Evolutionary conservation across 2,888 invertebrate species (phyloP), one percentile per base, ranked within the genome.

Genomic region (Hetaerina titia): DNA sequence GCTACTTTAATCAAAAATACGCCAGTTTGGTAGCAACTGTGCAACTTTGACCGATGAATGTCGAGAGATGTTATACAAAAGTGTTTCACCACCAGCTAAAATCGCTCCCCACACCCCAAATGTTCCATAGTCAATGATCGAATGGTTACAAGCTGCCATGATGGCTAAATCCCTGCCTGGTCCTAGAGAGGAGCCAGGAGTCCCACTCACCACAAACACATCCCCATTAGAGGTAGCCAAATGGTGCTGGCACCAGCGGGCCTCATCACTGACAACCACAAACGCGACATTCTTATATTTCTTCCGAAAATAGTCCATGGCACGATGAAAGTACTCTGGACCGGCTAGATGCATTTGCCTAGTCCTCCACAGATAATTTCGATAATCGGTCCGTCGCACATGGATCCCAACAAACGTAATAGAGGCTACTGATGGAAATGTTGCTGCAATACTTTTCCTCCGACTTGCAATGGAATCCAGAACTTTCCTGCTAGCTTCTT

Each of bases 371-470:
- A 97, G 96, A 96, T 97, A 97, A 95, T 97, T 97, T 64, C 97
- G 96, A 96, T 97, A 97, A 96, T 97, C 97, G 2, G 97, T 97
- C 95, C 97, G 96, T 92, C 97, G 96, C 13, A 97, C 97, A 95
- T 97, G 97, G 87, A 97, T 96, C 92, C 97, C 97, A 25, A 97
- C 97, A 95, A 97, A 97, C 22, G 96, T 96, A 88, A 96, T 96
- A 87, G 96, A 96, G 17, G 96, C 95, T 96, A 96, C 88, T 96
- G 96, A 88, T 96, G 95, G 8, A 96, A 96, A 63, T 96, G 96
- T 95, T 63, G 69, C n/a, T 5, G 69, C n/a, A 45, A 69, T 92
- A 74, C n/a, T 74, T 92, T 69, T 64, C 69, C 92, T 69, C 22
- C 92, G 92, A n/a, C 92, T 69, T 74, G 92, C 95, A 88, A 96